Percentiles rank a stretch among this genome's conserved stretches.
These are phyloP conservation scores for Eretmochelys imbricata DNA, from an alignment of 2,113 vertebrate species.

Conservation along the genomic window DNA sequence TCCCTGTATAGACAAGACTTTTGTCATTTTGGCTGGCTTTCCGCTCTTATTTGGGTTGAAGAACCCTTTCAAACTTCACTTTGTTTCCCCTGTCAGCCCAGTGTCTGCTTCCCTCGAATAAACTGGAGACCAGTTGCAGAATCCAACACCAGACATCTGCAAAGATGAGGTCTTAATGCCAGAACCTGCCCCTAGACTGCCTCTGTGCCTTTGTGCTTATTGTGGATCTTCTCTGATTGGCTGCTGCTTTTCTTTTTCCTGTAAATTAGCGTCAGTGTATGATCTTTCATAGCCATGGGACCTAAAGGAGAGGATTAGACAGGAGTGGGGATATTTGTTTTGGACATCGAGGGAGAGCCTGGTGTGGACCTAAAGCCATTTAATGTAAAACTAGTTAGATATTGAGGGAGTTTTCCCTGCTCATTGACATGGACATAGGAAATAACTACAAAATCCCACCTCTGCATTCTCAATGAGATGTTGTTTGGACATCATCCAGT, in stretches of 20 bases:
- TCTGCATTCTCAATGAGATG: background rate
- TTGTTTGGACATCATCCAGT: background rate
- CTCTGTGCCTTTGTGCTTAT: background rate
- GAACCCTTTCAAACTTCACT: background rate
- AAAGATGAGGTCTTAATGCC: background rate
- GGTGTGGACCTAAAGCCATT: background rate
- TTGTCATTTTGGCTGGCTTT: background rate
- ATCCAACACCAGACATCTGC: rapidly evolving
- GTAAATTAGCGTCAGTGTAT: background rate
- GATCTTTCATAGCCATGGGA: background rate
- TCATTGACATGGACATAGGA: background rate
- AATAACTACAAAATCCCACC: background rate
- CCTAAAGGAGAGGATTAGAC: background rate
- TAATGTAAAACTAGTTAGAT: background rate
- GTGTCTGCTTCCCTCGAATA: background rate
- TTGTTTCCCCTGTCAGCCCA: background rate
- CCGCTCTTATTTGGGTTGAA: background rate
- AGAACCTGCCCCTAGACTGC: background rate
- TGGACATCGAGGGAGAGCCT: background rate
- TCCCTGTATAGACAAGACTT: background rate
- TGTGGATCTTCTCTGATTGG: background rate
- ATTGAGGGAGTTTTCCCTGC: rapidly evolving
- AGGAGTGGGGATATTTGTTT: background rate
- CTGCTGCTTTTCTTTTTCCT: background rate
- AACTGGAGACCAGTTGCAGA: background rate